A percentile compares a stretch with the other conserved stretches of the same genome.
phyloP scores from a whole-genome alignment of 1,140 invertebrate genomes.

The Drosophila lini region DNA sequence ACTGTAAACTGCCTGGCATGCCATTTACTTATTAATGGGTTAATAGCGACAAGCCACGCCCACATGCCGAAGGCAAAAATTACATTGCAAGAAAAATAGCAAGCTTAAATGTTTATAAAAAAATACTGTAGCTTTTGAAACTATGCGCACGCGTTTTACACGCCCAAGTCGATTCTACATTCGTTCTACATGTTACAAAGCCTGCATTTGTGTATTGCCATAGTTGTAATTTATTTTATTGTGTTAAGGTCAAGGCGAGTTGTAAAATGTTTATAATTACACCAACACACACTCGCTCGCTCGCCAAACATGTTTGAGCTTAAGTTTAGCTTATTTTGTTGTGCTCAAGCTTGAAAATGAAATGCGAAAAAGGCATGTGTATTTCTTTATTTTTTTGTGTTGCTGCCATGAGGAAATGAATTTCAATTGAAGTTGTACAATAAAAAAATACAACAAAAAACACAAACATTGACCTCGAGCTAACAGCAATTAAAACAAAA shows the following conservation, averaged over 20 bases:
- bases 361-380: conserved; percentile 49
- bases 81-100: neutral
- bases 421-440: conserved; percentile 59
- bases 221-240: conserved; percentile 80
- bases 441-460: conserved; percentile 24
- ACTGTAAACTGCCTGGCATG: conserved; percentile 44
- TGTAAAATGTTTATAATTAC: conserved; percentile 73
- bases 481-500: conserved; percentile 43
- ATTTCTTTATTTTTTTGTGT: conserved; percentile 21
- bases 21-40: conserved; percentile 55
- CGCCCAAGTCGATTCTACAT: conserved; percentile 19
- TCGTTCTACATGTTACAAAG: conserved; percentile 10
- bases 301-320: conserved; percentile 36
- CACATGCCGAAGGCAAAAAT: conserved; percentile 8
- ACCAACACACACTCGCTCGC: conserved; percentile 15
- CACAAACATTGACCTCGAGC: conserved; percentile 57
- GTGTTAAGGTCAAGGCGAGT: conserved; percentile 81
- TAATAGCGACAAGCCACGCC: conserved; percentile 46
- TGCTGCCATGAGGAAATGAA: conserved; percentile 72
- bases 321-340: conserved; percentile 23
- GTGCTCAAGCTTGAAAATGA: conserved; percentile 40
- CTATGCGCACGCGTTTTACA: conserved; percentile 13
- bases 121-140: neutral
- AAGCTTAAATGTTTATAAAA: neutral
- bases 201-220: conserved; percentile 36